Conservation (phyloP, 2,797 vertebrate species). For the Pseudochromis fuscus region DNA sequence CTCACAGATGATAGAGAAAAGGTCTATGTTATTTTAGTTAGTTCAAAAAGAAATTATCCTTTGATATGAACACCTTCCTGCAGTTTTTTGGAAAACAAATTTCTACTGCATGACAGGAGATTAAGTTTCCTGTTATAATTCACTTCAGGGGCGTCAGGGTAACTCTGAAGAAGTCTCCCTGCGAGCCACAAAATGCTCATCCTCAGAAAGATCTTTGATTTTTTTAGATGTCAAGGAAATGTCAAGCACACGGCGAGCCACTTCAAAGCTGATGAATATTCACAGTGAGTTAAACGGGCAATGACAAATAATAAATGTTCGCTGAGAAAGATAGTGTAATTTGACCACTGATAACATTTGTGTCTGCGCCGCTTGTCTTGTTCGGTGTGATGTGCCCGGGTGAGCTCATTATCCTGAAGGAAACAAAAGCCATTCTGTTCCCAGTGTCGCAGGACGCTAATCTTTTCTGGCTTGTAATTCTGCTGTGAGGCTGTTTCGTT, state of each 20-base stretch:
- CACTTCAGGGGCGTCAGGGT: slow-evolving; percentile 34
- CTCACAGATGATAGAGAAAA: too few species aligned
- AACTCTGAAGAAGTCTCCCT: background rate
- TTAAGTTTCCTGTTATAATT: slow-evolving; percentile 19
- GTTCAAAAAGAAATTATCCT: background rate
- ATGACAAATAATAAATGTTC: slow-evolving; percentile 32
- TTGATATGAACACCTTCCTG: slow-evolving; percentile 1
- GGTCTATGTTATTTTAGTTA: background rate
- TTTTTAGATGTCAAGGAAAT: slow-evolving; percentile 33
- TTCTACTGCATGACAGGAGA: slow-evolving; percentile 17
- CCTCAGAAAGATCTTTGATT: slow-evolving; percentile 21
- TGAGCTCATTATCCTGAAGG: slow-evolving; percentile 82
- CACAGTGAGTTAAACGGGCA: slow-evolving; percentile 31
- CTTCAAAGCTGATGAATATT: slow-evolving; percentile 58
- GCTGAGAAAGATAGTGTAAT: slow-evolving; percentile 40
- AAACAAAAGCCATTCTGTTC: slow-evolving; percentile 88
- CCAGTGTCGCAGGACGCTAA: slow-evolving; percentile 81
- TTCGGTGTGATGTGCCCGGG: slow-evolving; percentile 69
- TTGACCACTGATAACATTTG: slow-evolving; percentile 58
- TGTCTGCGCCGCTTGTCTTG: slow-evolving; percentile 50
- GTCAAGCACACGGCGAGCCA: slow-evolving; percentile 20
- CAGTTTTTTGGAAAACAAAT: background rate
- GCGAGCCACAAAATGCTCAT: slow-evolving; percentile 24
- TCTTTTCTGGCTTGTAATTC: slow-evolving; percentile 87
- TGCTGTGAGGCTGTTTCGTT: slow-evolving; percentile 75